These are phyloP conservation scores for Coremacera marginata DNA, from an alignment of 2,888 invertebrate species.

Conservation along the genomic window DNA sequence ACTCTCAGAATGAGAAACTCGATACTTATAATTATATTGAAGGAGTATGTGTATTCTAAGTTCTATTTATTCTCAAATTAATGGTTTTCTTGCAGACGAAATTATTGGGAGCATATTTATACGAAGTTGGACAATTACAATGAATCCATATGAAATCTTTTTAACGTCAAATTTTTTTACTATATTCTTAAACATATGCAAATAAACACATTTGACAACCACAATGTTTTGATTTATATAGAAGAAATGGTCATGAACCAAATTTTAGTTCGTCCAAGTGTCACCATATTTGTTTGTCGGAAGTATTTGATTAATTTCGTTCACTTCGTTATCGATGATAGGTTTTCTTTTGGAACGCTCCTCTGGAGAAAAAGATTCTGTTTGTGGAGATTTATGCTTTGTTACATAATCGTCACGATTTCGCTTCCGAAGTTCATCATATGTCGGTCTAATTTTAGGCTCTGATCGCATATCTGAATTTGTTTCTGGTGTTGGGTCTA, in stretches of 20 bases:
- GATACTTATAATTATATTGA: slow-evolving; percentile 92
- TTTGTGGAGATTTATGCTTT: slow-evolving; percentile 51
- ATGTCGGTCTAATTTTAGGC: slow-evolving; percentile 72
- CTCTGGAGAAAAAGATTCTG: neutral
- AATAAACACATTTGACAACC: neutral
- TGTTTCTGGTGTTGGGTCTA: slow-evolving; percentile 64
- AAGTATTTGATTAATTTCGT: slow-evolving; percentile 27
- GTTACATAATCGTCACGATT: slow-evolving; percentile 76
- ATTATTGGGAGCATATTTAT: slow-evolving; percentile 88
- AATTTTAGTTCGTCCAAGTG: slow-evolving; percentile 62
- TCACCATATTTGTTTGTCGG: slow-evolving; percentile 67
- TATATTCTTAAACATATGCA: neutral
- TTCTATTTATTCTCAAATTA: neutral
- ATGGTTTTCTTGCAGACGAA: slow-evolving; percentile 80
- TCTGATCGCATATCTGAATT: slow-evolving; percentile 70
- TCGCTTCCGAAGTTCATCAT: slow-evolving; percentile 79
- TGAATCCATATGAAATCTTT: slow-evolving; percentile 36
- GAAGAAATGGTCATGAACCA: too few relatives aligned
- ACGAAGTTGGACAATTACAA: slow-evolving; percentile 73
- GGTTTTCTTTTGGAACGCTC: neutral
- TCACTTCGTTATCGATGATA: neutral
- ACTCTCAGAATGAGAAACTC: slow-evolving; percentile 98
- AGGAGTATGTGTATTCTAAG: slow-evolving; percentile 77
- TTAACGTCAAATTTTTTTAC: neutral
- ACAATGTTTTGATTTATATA: neutral